A percentile compares a stretch with the other conserved stretches of the same genome.
These are phyloP conservation scores for Prionailurus viverrinus DNA, from an alignment of 2,113 vertebrate genomes.

Conservation along the genomic window DNA sequence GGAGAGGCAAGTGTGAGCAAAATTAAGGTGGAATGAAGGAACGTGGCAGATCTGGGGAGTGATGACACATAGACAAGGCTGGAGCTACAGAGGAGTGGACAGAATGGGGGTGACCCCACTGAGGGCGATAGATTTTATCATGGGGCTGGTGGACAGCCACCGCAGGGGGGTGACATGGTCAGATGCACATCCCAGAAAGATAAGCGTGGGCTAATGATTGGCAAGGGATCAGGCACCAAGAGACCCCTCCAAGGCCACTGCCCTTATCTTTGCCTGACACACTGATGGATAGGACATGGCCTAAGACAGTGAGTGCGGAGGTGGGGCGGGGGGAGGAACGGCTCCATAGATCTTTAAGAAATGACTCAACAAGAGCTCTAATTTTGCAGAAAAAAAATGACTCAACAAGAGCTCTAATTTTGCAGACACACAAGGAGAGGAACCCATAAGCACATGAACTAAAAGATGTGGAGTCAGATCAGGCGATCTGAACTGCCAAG, in stretches of 20 bases:
- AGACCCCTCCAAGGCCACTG: not conserved
- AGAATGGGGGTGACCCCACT: not conserved
- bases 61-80: not conserved
- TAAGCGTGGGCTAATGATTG: not conserved
- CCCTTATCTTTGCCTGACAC: not conserved
- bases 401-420: not conserved
- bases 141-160: not conserved
- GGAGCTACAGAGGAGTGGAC: not conserved
- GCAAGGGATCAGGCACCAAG: not conserved
- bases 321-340: not conserved
- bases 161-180: not conserved
- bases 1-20: not conserved
- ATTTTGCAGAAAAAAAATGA: not conserved
- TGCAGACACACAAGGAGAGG: not conserved
- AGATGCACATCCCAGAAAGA: not conserved
- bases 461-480: not conserved
- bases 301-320: not conserved
- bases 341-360: not conserved
- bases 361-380: not conserved
- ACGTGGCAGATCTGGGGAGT: not conserved
- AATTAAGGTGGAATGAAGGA: not conserved
- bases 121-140: not conserved
- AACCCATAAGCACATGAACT: not conserved
- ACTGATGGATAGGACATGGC: not conserved
- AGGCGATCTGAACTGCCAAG: not conserved